These are phyloP conservation scores for Archilochus colubris DNA, from an alignment of 2,113 vertebrate genomes.

Conservation along the genomic window DNA sequence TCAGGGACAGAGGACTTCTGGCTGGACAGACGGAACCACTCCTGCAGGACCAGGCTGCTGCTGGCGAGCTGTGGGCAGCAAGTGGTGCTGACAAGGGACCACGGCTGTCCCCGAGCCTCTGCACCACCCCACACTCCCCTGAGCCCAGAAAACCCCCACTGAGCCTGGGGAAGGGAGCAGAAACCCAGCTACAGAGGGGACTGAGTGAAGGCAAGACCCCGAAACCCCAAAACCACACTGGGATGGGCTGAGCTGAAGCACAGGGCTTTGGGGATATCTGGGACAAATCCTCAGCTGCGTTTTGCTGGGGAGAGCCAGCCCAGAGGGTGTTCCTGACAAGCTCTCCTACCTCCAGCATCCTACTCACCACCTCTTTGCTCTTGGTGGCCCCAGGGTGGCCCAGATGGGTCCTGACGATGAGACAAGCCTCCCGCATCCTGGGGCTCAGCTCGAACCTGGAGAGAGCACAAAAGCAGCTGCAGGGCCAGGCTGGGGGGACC, in stretches of 20 bases:
- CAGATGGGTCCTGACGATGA: slow-evolving; percentile 86
- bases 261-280: accelerated
- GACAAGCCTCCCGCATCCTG: slow-evolving; percentile 91
- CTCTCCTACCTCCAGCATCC: not conserved
- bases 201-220: not conserved
- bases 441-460: slow-evolving; percentile 89
- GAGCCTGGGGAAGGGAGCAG: not conserved
- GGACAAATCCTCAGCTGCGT: not conserved
- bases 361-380: slow-evolving; percentile 89
- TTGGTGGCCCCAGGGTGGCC: slow-evolving; percentile 75
- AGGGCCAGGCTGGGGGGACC: too few relatives aligned
- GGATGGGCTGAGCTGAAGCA: not conserved
- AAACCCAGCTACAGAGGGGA: not conserved
- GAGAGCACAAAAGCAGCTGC: accelerated
- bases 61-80: slow-evolving; percentile 76
- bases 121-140: accelerated
- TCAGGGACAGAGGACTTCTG: slow-evolving; percentile 82
- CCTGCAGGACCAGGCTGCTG: slow-evolving; percentile 84
- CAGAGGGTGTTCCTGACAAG: accelerated
- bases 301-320: not conserved
- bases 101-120: not conserved
- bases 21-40: slow-evolving; percentile 95
- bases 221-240: not conserved
- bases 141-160: not conserved
- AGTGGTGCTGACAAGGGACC: not conserved